Conservation (phyloP, 2,113 vertebrate genomes). For the Suricata suricatta region DNA sequence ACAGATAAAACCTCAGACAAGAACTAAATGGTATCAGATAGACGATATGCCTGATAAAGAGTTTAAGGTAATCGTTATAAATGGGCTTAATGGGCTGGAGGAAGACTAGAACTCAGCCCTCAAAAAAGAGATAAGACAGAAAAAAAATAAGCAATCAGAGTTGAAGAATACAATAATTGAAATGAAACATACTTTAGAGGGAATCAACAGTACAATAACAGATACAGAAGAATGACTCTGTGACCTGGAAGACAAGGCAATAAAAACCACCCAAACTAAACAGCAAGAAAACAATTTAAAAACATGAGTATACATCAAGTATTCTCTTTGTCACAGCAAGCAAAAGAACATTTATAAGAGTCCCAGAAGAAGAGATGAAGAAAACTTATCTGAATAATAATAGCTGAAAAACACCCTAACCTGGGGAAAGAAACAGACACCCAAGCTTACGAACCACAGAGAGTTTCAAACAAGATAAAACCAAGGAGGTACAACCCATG, state of each 20-base stretch:
- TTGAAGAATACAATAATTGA: background rate
- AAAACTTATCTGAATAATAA: background rate
- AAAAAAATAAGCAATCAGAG: background rate
- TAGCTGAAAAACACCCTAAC: background rate
- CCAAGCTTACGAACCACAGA: background rate
- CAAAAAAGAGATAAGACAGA: background rate
- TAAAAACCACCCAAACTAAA: background rate
- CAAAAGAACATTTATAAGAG: background rate
- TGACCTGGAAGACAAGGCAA: background rate
- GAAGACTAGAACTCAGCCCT: background rate
- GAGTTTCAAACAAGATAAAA: background rate
- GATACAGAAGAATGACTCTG: background rate
- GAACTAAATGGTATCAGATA: background rate
- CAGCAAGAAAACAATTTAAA: background rate
- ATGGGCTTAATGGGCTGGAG: background rate
- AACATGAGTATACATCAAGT: background rate
- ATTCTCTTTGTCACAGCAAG: background rate
- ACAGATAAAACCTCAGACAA: background rate
- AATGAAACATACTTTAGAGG: background rate
- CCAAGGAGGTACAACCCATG: background rate
- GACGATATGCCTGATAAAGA: background rate
- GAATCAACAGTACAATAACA: background rate
- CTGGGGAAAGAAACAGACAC: background rate
- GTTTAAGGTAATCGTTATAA: background rate
- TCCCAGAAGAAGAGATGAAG: background rate